A percentile compares a stretch with the other conserved stretches of the same genome.
phyloP scores from a whole-genome alignment of 2,113 vertebrate species.

The Steatornis caripensis region DNA sequence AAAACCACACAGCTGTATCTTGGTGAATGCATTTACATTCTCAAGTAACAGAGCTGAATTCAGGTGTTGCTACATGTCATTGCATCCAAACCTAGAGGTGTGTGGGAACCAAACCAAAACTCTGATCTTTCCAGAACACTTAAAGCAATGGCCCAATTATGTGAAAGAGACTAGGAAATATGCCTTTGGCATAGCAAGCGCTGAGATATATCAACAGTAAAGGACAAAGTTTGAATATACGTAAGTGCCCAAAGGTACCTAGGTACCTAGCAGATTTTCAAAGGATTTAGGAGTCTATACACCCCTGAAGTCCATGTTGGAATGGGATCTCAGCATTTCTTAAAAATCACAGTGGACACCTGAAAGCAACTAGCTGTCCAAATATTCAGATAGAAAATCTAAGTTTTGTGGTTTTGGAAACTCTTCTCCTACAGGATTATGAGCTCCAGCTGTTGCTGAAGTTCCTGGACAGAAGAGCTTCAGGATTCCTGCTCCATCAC shows the following conservation, averaged over 20 bases:
- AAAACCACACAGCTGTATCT: background rate
- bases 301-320: background rate
- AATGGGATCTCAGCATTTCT: background rate
- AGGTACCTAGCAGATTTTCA: background rate
- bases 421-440: background rate
- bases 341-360: background rate
- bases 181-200: background rate
- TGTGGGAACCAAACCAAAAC: background rate
- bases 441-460: background rate
- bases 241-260: background rate
- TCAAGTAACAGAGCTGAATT: background rate
- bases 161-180: background rate
- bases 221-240: background rate
- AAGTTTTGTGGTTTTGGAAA: background rate
- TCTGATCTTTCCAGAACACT: background rate
- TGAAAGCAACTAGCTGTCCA: background rate
- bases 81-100: background rate
- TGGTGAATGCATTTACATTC: background rate
- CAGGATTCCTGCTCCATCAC: background rate
- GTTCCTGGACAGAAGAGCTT: background rate
- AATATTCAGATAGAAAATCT: background rate
- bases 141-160: background rate
- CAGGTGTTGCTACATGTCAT: background rate
- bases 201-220: background rate
- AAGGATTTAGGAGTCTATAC: background rate